A percentile compares a stretch with the other conserved stretches of the same genome.
These are phyloP conservation scores for Physella acuta DNA, from an alignment of 1,140 invertebrate species.

Conservation along the genomic window DNA sequence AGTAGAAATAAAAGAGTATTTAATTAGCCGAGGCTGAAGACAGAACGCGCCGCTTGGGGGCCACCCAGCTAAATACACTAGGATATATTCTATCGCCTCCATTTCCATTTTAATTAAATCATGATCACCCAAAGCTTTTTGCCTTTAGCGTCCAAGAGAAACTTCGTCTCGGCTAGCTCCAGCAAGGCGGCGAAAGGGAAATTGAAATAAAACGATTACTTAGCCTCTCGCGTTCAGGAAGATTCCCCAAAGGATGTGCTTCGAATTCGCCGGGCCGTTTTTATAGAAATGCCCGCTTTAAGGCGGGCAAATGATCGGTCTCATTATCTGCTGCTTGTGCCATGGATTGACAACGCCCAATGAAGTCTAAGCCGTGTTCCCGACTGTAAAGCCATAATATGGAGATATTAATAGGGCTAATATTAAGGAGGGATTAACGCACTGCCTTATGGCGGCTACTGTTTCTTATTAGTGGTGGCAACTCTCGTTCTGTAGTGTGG, in stretches of 20 bases:
- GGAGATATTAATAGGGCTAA: too few relatives aligned
- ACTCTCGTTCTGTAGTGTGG: too few relatives aligned
- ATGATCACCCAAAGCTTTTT: constrained; percentile 42
- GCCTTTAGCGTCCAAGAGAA: neutral
- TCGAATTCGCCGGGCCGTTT: constrained; percentile 20
- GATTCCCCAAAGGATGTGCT: neutral
- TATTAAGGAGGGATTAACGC: too few relatives aligned
- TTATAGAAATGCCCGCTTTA: constrained; percentile 19
- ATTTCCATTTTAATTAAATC: constrained; percentile 56
- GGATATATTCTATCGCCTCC: constrained; percentile 26
- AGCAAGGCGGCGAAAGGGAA: constrained; percentile 18
- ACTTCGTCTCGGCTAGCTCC: neutral
- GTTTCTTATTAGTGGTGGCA: too few relatives aligned
- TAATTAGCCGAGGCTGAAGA: constrained; percentile 34
- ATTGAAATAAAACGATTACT: constrained; percentile 42
- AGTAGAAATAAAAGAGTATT: constrained; percentile 40
- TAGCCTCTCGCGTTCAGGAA: constrained; percentile 15
- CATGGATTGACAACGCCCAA: too few relatives aligned
- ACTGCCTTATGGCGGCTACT: too few relatives aligned
- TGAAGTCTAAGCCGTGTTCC: too few relatives aligned
- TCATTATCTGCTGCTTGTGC: too few relatives aligned
- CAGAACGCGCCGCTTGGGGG: constrained; percentile 6
- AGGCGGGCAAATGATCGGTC: too few relatives aligned
- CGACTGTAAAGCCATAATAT: too few relatives aligned
- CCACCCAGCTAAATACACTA: constrained; percentile 21